A percentile compares a stretch with the other conserved stretches of the same genome.
Evolutionary conservation across 2,888 invertebrate species (phyloP).

Genomic region (Drosophila hamatofila): DNA sequence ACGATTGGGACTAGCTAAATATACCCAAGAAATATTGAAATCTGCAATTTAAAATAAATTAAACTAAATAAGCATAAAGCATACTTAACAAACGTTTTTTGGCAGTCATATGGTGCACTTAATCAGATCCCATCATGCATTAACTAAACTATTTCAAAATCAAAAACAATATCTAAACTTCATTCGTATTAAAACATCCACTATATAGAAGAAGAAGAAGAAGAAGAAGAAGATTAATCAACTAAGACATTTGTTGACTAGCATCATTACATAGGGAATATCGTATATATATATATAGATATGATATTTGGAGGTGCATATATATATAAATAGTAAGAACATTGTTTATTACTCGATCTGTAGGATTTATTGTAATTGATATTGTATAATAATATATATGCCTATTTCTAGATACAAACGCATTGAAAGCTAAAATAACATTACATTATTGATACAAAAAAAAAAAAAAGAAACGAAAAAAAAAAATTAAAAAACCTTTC

Average conservation of each 20-base stretch:
- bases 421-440: conserved; percentile 36
- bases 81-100: conserved; percentile 49
- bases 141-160: conserved; percentile 10
- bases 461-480: background rate
- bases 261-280: conserved; percentile 45
- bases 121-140: conserved; percentile 49
- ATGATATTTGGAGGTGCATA: conserved; percentile 55
- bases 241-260: conserved; percentile 74
- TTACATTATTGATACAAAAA: conserved; percentile 35
- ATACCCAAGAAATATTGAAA: conserved; percentile 48
- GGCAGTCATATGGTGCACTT: conserved; percentile 78
- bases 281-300: conserved; percentile 17
- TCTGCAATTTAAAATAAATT: conserved; percentile 37
- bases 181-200: conserved; percentile 43
- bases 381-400: conserved; percentile 48
- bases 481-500: conserved; percentile 29
- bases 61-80: conserved; percentile 35
- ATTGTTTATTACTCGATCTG: conserved; percentile 75
- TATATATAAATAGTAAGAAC: conserved; percentile 55
- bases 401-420: conserved; percentile 60
- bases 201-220: conserved; percentile 31
- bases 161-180: conserved; percentile 37
- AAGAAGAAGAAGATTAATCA: conserved; percentile 48
- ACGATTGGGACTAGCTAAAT: conserved; percentile 59
- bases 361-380: conserved; percentile 66